Evolutionary conservation across 37 sponge, comb jelly and placozoan species (phyloP), one percentile per base, ranked within the genome.

Genomic region (Halichondria panicea): DNA sequence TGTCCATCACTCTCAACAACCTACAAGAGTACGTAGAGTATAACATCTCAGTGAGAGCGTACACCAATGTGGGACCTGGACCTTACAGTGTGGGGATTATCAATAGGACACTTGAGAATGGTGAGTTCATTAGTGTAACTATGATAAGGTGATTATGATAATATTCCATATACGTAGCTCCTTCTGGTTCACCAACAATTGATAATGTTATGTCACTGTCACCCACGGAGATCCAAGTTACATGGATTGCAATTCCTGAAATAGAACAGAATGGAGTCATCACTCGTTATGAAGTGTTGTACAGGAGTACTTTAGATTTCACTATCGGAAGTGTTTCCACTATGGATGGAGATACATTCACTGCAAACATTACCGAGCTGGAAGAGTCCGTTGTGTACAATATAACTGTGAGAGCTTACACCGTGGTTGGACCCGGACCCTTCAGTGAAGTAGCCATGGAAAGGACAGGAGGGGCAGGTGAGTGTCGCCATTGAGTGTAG

Each of bases 211-310:
- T 55, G 3, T 43, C 33, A 28, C 7, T 58, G 1, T 69, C 80
- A 25, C 43, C 80, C 35, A 79, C 80, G 18, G 7, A 5, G 18
- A 75, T 82, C 33, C 4, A 4, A 6, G 83, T 82, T 0, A 12
- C 25, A 0, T 82, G 83, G 83, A 54, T 25, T 6, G 33, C 21
- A 4, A 33, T 81, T 2, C 53, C 52, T 15, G 33, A 4, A 6
- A 36, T 36, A 18, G 73, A 72, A 39, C 37, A 35, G 31, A 82
- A 73, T 82, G 83, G 83, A 42, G 28, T 46, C 34, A 82, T 82
- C 48, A 63, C 56, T 32, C 34, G 2, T 12, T 72, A 73, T 39
- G 46, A 56, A 50, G 75, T 72, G 18, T 38, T 24, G 21, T 84
- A 69, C n/a, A 48, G 27, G 70, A 15, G 12, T 36, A 65, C 66